Evolutionary conservation across 2,797 vertebrate genomes (phyloP), one percentile per base, ranked within the genome.

Genomic region (Sitta carolinensis): DNA sequence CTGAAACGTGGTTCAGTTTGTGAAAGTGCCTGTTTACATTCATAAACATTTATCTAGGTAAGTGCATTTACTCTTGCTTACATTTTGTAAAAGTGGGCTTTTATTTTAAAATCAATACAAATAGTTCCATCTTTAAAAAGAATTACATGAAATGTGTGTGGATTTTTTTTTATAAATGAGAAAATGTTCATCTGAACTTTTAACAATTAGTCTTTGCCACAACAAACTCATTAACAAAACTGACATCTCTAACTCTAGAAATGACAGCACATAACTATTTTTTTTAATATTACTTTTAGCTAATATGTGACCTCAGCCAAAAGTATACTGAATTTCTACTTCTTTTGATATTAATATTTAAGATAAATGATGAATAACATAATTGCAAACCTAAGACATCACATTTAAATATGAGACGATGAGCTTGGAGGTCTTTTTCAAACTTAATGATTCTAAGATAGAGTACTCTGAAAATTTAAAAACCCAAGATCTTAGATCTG

Each of bases 221-320:
- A 75, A 63, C 21, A 67, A 82, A 59, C 0, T 2, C 0, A 0
- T 54, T 38, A 51, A 52, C 25, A 81, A 75, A 74, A 72, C 26
- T 16, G 43, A 47, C 22, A 58, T 36, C 40, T 64, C 58, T 81
- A 54, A 30, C 25, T 55, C n/a, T 16, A 67, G 42, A 72, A 51
- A 32, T 26, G 22, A 70, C 21, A 72, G 17, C 22, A 36, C 1
- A 1, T 23, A 5, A 72, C 25, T 34, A 6, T 14, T 66, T 67
- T 80, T 67, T 48, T 36, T 36, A 55, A 6, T 38, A 42, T 18
- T 72, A 47, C 14, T 38, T 85, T 68, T 68, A 80, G 38, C 34
- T 29, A 70, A 84, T 19, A 64, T 29, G 34, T 38, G 32, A 87
- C 50, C 16, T 82, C 67, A 74, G 40, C 22, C 36, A 11, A 17